phyloP scores from a whole-genome alignment of 2,888 invertebrate genomes.

The Diaperis boleti region DNA sequence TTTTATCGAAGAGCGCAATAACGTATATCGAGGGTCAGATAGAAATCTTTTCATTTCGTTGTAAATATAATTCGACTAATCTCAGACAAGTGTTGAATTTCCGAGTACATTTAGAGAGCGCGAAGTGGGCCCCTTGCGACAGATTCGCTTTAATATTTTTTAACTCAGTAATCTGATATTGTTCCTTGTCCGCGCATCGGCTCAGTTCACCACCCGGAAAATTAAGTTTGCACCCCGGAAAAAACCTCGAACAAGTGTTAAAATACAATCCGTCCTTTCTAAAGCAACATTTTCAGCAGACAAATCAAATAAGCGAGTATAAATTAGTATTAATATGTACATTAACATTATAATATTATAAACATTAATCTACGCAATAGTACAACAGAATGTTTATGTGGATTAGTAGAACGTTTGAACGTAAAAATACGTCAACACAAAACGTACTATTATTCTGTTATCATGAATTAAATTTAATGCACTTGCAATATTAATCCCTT shows the following conservation, averaged over 20 bases:
- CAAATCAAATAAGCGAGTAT: conserved; percentile 4
- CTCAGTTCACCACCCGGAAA: conserved; percentile 67
- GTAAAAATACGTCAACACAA: too few relatives aligned
- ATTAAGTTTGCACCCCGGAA: conserved; percentile 65
- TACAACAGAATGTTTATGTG: too few relatives aligned
- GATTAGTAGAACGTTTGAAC: too few relatives aligned
- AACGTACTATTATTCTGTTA: too few relatives aligned
- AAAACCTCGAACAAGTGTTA: conserved; percentile 61
- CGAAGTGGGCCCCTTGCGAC: conserved; percentile 48
- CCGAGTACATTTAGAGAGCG: conserved; percentile 41
- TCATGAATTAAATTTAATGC: too few relatives aligned
- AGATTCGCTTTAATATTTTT: conserved; percentile 61
- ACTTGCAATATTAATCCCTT: too few relatives aligned
- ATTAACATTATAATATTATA: too few relatives aligned
- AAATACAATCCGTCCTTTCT: conserved; percentile 36
- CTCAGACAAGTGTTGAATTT: conserved; percentile 56
- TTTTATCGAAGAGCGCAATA: too few relatives aligned
- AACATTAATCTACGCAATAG: too few relatives aligned
- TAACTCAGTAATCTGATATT: conserved; percentile 66
- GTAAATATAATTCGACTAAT: conserved; percentile 49
- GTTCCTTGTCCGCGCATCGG: conserved; percentile 64
- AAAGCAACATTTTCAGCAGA: conserved; percentile 3
- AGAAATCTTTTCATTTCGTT: conserved; percentile 24
- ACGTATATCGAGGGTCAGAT: conserved; percentile 12
- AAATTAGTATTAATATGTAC: too few relatives aligned